A percentile compares a stretch with the other conserved stretches of the same genome.
Conservation (phyloP, 1,140 invertebrate species). For the Cydia fagiglandana region DNA sequence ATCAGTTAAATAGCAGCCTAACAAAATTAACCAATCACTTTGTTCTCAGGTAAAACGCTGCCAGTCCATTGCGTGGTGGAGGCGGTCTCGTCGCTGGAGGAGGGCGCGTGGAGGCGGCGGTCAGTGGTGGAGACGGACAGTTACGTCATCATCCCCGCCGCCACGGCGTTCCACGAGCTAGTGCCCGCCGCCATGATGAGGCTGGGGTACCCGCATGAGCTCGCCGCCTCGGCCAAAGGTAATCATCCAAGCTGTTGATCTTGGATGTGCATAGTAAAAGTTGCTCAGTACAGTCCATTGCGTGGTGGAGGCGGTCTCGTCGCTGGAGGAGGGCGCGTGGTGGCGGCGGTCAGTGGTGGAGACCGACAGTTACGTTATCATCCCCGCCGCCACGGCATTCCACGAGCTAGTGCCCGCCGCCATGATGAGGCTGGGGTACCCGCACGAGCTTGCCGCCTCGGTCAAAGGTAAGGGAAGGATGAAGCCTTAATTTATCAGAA, state of each 20-base stretch:
- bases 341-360: conserved; percentile 86
- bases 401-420: conserved; percentile 89
- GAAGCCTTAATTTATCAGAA: no score
- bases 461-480: conserved; percentile 91
- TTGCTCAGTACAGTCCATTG: conserved; percentile 97
- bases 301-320: conserved; percentile 90
- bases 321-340: conserved; percentile 82
- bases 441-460: conserved; percentile 85
- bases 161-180: conserved; percentile 91
- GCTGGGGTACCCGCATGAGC: conserved; percentile 88
- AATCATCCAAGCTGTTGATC: conserved; percentile 38
- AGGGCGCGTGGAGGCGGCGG: conserved; percentile 79
- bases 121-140: conserved; percentile 92
- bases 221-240: conserved; percentile 90
- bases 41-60: conserved; percentile 89
- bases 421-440: conserved; percentile 88
- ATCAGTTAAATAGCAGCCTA: no score
- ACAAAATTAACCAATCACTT: neutral
- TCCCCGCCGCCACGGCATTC: conserved; percentile 93
- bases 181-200: conserved; percentile 88
- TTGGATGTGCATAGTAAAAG: no score
- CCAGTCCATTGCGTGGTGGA: conserved; percentile 96
- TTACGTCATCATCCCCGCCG: conserved; percentile 95
- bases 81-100: conserved; percentile 86
- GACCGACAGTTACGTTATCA: conserved; percentile 95